Percentiles rank a stretch among this genome's conserved stretches.
These are phyloP conservation scores for Tinea pellionella DNA, from an alignment of 2,888 invertebrate genomes.

Conservation along the genomic window DNA sequence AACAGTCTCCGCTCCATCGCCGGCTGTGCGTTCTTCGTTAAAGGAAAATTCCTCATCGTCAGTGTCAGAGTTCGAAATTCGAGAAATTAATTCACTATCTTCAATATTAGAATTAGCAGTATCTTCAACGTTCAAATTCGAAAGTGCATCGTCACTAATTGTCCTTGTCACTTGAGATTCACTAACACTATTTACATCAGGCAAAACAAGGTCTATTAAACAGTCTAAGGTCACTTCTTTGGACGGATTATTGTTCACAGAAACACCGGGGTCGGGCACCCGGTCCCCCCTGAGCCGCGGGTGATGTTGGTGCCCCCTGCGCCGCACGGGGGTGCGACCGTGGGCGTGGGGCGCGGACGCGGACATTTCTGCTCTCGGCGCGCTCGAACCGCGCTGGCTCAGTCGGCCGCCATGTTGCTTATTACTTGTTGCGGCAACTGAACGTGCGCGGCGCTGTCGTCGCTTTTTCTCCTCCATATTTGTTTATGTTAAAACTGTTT, in stretches of 20 bases:
- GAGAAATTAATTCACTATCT: conserved; percentile 48
- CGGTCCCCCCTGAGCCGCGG: conserved; percentile 74
- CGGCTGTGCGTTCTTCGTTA: conserved; percentile 54
- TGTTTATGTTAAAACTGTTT: conserved; percentile 42
- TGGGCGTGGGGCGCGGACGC: conserved; percentile 67
- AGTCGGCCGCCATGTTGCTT: conserved; percentile 73
- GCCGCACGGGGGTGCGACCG: conserved; percentile 72
- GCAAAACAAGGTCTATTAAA: conserved; percentile 62
- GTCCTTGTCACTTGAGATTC: conserved; percentile 69
- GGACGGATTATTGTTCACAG: conserved; percentile 33
- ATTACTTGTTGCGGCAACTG: conserved; percentile 26
- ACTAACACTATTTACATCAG: conserved; percentile 68
- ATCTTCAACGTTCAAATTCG: conserved; percentile 55
- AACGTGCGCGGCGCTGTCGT: conserved; percentile 43
- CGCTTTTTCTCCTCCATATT: conserved; percentile 47
- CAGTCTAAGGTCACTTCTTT: conserved; percentile 57
- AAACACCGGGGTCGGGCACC: conserved; percentile 57
- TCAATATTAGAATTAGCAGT: conserved; percentile 44
- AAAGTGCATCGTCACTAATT: conserved; percentile 68
- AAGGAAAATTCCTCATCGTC: conserved; percentile 54
- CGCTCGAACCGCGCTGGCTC: conserved; percentile 60
- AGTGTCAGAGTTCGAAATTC: conserved; percentile 39
- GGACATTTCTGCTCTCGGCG: conserved; percentile 66
- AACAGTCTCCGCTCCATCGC: conserved; percentile 55
- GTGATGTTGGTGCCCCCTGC: conserved; percentile 82